Evolutionary conservation across 2,113 vertebrate genomes (phyloP).

Genomic region (Perccottus glenii): DNA sequence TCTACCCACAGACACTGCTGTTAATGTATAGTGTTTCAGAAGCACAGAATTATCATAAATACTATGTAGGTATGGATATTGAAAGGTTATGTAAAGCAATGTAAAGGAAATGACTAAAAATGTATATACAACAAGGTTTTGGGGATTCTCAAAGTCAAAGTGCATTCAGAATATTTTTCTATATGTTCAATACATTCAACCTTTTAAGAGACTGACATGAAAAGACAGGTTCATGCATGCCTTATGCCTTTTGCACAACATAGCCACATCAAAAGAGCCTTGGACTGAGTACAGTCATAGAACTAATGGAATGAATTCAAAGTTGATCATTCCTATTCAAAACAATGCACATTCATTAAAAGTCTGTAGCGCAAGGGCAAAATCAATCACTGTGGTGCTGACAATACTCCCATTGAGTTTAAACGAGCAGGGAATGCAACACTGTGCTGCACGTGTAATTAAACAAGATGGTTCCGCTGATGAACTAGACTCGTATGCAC

Average conservation of each 20-base stretch:
- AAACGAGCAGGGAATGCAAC: constrained; percentile 50
- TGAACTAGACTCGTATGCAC: constrained; percentile 59
- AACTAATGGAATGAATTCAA: constrained; percentile 19
- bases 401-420: constrained; percentile 54
- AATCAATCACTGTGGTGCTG: constrained; percentile 31
- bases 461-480: constrained; percentile 69
- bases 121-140: not conserved
- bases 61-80: not conserved
- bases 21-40: not conserved
- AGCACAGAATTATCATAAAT: constrained; percentile 1
- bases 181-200: not conserved
- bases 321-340: constrained; percentile 36
- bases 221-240: constrained; percentile 21
- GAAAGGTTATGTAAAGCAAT: no score
- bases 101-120: no score
- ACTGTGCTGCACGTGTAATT: constrained; percentile 64
- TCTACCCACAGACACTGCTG: not conserved
- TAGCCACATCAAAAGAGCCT: not conserved
- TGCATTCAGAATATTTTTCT: not conserved
- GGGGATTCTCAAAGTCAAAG: not conserved
- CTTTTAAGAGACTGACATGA: constrained; percentile 4
- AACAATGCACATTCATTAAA: constrained; percentile 39
- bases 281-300: not conserved
- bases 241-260: not conserved
- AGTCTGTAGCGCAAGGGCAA: constrained; percentile 20